Evolutionary conservation across 2,113 vertebrate genomes (phyloP).

Genomic region (Martes martes): DNA sequence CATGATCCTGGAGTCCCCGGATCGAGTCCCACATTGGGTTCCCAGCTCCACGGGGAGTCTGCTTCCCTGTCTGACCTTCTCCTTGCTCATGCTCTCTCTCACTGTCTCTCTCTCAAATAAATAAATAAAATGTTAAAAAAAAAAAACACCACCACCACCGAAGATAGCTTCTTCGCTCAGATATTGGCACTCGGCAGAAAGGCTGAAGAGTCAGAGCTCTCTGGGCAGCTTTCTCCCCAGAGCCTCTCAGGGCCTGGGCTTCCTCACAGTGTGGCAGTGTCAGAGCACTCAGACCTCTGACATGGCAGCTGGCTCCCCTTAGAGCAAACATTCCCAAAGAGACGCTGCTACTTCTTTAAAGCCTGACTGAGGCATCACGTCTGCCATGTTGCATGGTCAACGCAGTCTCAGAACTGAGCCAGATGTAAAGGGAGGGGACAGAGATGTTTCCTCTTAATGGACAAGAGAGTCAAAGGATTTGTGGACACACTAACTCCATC

Average conservation of each 20-base stretch:
- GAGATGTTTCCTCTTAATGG: background rate
- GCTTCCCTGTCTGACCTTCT: too few relatives aligned
- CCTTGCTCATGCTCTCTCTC: too few relatives aligned
- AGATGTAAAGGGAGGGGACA: background rate
- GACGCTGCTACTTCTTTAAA: background rate
- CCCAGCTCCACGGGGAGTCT: too few relatives aligned
- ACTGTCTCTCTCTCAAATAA: too few relatives aligned
- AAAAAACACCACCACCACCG: background rate
- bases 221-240: background rate
- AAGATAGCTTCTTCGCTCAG: background rate
- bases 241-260: background rate
- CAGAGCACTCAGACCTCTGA: background rate
- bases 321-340: background rate
- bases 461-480: background rate
- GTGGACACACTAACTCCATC: background rate
- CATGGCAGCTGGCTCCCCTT: background rate
- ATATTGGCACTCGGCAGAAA: background rate
- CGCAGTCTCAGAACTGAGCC: background rate
- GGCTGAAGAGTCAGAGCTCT: background rate
- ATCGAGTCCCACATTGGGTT: too few relatives aligned
- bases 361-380: background rate
- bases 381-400: background rate
- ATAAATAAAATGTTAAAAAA: too few relatives aligned
- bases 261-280: background rate
- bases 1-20: too few relatives aligned